Conservation (phyloP, 2,113 vertebrate genomes). For the Chaetodon trifascialis region DNA sequence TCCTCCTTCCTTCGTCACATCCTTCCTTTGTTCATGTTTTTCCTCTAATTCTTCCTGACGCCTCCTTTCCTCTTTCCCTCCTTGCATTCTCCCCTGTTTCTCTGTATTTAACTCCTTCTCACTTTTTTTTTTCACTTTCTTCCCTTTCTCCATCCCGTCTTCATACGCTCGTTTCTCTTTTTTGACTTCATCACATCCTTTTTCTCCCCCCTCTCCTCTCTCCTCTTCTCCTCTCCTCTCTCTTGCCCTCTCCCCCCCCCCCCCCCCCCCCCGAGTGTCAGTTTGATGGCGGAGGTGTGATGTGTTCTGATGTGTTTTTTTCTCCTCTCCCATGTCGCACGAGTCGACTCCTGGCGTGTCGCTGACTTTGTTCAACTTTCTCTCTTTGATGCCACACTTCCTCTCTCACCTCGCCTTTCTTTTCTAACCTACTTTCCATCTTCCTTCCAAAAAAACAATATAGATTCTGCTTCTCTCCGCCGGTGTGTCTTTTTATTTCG, state of each 20-base stretch:
- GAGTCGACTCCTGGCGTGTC: conserved; percentile 61
- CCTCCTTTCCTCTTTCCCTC: too few relatives aligned
- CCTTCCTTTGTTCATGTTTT: too few relatives aligned
- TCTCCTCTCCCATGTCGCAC: conserved; percentile 55
- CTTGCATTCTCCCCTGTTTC: too few relatives aligned
- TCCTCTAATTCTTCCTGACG: too few relatives aligned
- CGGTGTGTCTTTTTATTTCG: conserved; percentile 39
- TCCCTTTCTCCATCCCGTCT: too few relatives aligned
- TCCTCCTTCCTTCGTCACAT: too few relatives aligned
- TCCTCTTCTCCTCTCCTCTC: not conserved
- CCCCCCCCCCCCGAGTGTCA: not conserved
- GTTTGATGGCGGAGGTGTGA: conserved; percentile 23
- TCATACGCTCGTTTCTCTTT: too few relatives aligned
- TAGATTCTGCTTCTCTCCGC: conserved; percentile 43
- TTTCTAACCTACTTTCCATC: conserved; percentile 69
- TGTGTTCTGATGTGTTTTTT: conserved; percentile 24
- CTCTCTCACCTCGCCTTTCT: conserved; percentile 60
- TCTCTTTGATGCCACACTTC: conserved; percentile 72
- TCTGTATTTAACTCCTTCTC: too few relatives aligned
- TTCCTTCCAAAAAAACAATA: conserved; percentile 43
- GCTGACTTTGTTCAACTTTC: conserved; percentile 72
- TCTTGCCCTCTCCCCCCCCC: too few relatives aligned
- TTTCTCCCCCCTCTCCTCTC: fast-evolving
- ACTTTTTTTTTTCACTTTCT: too few relatives aligned
- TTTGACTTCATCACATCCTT: too few relatives aligned